Conservation (phyloP, 2,888 invertebrate genomes). For the Amiota mariae region DNA sequence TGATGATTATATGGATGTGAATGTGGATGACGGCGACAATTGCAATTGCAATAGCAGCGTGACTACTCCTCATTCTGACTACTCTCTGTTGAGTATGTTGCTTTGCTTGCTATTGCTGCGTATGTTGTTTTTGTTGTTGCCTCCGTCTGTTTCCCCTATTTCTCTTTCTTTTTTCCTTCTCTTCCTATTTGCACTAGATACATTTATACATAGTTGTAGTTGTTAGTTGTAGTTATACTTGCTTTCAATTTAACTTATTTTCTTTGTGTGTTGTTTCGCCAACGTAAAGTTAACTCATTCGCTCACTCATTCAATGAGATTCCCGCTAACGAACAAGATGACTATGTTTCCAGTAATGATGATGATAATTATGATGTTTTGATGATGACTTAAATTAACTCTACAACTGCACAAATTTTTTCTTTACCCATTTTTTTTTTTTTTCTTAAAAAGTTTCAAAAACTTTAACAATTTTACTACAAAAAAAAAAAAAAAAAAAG, state of each 20-base stretch:
- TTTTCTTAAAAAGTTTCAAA: background rate
- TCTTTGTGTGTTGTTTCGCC: constrained; percentile 47
- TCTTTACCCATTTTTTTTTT: background rate
- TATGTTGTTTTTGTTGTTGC: background rate
- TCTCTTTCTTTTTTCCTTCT: too few species aligned
- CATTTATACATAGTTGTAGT: constrained; percentile 10
- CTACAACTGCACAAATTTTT: background rate
- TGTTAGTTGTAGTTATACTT: constrained; percentile 37
- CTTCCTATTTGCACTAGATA: background rate
- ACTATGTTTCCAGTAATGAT: too few species aligned
- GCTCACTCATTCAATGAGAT: constrained; percentile 20
- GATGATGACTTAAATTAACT: constrained; percentile 17
- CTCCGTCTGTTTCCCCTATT: background rate
- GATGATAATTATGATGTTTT: background rate
- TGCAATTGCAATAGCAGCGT: constrained; percentile 16
- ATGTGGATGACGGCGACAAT: constrained; percentile 1
- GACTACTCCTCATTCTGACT: background rate
- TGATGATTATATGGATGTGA: constrained; percentile 1
- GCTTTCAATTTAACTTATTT: constrained; percentile 53
- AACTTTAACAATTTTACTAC: too few species aligned
- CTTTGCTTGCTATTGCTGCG: background rate
- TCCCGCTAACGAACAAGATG: background rate
- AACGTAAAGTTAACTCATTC: constrained; percentile 32
- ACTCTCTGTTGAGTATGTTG: background rate
- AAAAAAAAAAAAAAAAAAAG: too few species aligned